These are phyloP conservation scores for Archivesica marissinica DNA, from an alignment of 1,140 invertebrate species.

Conservation along the genomic window DNA sequence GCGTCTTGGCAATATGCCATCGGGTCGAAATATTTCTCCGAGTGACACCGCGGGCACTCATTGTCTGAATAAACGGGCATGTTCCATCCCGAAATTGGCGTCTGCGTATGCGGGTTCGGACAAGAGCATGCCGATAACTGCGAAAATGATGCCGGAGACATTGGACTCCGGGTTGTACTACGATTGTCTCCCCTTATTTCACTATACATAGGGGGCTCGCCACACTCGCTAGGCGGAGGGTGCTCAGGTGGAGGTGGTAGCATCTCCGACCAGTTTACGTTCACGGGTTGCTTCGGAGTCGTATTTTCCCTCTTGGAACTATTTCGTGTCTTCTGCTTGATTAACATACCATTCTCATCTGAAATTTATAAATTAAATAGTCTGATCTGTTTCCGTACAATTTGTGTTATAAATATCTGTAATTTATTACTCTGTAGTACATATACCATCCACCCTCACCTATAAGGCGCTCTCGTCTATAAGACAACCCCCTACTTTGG, in stretches of 20 bases:
- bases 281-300: slow-evolving; percentile 72
- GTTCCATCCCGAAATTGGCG: slow-evolving; percentile 66
- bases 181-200: slow-evolving; percentile 71
- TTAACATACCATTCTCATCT: slow-evolving; percentile 83
- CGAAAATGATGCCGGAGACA: slow-evolving; percentile 77
- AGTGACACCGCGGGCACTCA: slow-evolving; percentile 72
- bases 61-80: slow-evolving; percentile 79
- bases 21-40: slow-evolving; percentile 74
- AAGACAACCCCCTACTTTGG: no score
- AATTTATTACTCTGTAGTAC: no score
- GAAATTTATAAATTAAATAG: slow-evolving; percentile 34
- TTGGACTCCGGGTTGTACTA: slow-evolving; percentile 72
- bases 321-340: slow-evolving; percentile 78
- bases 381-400: slow-evolving; percentile 80
- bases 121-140: slow-evolving; percentile 81
- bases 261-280: slow-evolving; percentile 90
- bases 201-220: slow-evolving; percentile 64
- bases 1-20: slow-evolving; percentile 74
- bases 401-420: no score
- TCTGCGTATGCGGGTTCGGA: slow-evolving; percentile 75
- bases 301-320: slow-evolving; percentile 75
- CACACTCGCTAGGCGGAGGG: slow-evolving; percentile 87
- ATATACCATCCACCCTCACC: no score
- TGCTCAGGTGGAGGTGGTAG: slow-evolving; percentile 92
- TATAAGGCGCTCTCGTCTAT: no score